Base-by-base conservation (phyloP, 2,888 invertebrate species). In the Stictocephala bisonia region DNA sequence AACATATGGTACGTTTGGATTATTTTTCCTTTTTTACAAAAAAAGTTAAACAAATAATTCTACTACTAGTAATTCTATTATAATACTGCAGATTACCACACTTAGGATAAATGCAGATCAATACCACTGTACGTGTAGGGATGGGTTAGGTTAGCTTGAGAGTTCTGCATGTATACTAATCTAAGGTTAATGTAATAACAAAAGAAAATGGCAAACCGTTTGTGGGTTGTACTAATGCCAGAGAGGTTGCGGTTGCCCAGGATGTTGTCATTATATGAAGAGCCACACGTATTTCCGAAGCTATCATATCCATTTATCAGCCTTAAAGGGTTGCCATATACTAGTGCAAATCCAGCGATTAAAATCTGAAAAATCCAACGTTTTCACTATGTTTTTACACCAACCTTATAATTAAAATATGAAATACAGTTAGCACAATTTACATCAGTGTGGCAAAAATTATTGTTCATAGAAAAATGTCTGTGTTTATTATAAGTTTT, bases 241-340 rank as follows among this genome's bases (percentile, higher is more conserved):
- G 96, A 93, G 58, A 93, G 83, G 2, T 91, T 89, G 81, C 92
- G 88, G 77, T 90, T 89, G 7, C 90, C 89, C n/a, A 71, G 41
- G 75, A 93, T 89, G 78, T 89, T 90, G 78, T 90, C 90, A 84
- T 96, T 97, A 77, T 85, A 86, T 80, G 90, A 90, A 24, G 93
- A 90, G 15, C 97, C 97, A 84, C 97, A 98, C 31, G 95, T 95
- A 83, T 97, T 97, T 7, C 96, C 96, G 86, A 95, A 97, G 71
- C 95, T 95, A 83, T 97, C 96, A 84, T 93, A 95, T 18, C 96
- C 96, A 86, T 95, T 94, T 75, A 95, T 91, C 48, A 96, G 88
- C 77, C 95, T 88, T 80, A 91, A 84, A 0, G 96, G 95, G 84
- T 94, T 93, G 18, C 95, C 96, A 83, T 93, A 94, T 0, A 94